Evolutionary conservation across 2,888 invertebrate genomes (phyloP), one percentile per base, ranked within the genome.

Genomic region (Melieria picta): DNA sequence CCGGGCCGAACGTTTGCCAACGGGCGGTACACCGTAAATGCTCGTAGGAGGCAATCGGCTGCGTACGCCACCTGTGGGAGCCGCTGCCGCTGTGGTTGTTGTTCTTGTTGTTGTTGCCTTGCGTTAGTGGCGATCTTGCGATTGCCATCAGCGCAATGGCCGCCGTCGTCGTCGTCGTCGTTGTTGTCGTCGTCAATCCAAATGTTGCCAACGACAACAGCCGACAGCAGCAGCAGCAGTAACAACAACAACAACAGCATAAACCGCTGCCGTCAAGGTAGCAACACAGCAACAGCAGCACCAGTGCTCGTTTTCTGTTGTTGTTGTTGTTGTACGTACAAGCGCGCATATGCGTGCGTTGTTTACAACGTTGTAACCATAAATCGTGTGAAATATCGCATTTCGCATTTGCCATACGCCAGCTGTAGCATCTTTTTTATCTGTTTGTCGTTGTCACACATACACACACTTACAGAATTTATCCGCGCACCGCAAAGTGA

Each of bases 331-430:
- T 61, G 48, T 70, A 62, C 11, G 61, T 52, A 7, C 52, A 13
- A 11, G 6, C 52, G 13, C 13, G 11, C 52, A 4, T 72, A 69
- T 72, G 73, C 74, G 71, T 75, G 76, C 74, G 77, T 79, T 80
- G 81, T 80, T 81, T 77, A 79, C 80, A 78, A 74, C 76, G 76
- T 79, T 80, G 80, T 81, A 79, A 80, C 77, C 85, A 85, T 85
- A 85, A 77, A 85, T 85, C 85, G 86, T 85, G 86, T 85, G 86
- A 85, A 85, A 85, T 85, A 86, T 85, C 85, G 81, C 86, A 86
- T 85, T 85, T 83, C 85, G 81, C 82, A 76, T 65, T 63, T 52
- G 9, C 47, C 13, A 58, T 48, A 7, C 43, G 45, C 46, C 13
- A 55, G 45, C 47, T 65, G 65, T 71, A 69, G 76, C 52, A 73